These are phyloP conservation scores for Stenurella melanura DNA, from an alignment of 2,888 invertebrate genomes.

Conservation along the genomic window DNA sequence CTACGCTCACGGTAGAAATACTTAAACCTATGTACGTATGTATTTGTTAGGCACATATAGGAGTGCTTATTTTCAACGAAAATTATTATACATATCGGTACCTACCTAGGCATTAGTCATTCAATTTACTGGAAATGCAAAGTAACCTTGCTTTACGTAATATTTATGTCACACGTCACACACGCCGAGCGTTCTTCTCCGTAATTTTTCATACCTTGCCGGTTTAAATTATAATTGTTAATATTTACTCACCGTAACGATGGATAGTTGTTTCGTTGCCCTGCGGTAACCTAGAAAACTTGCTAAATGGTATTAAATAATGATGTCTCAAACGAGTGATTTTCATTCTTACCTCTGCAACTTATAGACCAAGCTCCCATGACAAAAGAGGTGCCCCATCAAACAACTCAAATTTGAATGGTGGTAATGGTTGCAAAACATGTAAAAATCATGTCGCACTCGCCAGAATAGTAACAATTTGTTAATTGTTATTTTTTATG, in stretches of 20 bases:
- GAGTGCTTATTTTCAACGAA: slow-evolving; percentile 15
- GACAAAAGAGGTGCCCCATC: no score
- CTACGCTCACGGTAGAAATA: not conserved
- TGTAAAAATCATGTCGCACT: no score
- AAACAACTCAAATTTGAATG: no score
- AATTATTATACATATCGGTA: slow-evolving; percentile 16
- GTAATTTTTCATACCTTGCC: slow-evolving; percentile 19
- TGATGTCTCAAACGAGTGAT: not conserved
- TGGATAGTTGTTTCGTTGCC: slow-evolving; percentile 26
- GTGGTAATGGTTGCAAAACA: no score
- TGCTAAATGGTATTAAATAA: slow-evolving; percentile 23
- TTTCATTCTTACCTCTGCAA: not conserved
- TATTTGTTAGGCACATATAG: not conserved
- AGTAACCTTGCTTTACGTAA: slow-evolving; percentile 32
- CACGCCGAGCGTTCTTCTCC: slow-evolving; percentile 19
- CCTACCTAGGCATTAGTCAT: slow-evolving; percentile 29
- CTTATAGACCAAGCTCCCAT: no score
- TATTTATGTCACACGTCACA: slow-evolving; percentile 18
- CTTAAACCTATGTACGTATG: not conserved
- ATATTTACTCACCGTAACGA: slow-evolving; percentile 29
- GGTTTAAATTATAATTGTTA: slow-evolving; percentile 27
- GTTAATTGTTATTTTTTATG: no score
- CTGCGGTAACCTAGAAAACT: slow-evolving; percentile 20
- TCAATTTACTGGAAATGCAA: slow-evolving; percentile 13
- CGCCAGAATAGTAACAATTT: no score